A percentile compares a stretch with the other conserved stretches of the same genome.
Conservation (phyloP, 2,113 vertebrate genomes). For the Penelope pileata region DNA sequence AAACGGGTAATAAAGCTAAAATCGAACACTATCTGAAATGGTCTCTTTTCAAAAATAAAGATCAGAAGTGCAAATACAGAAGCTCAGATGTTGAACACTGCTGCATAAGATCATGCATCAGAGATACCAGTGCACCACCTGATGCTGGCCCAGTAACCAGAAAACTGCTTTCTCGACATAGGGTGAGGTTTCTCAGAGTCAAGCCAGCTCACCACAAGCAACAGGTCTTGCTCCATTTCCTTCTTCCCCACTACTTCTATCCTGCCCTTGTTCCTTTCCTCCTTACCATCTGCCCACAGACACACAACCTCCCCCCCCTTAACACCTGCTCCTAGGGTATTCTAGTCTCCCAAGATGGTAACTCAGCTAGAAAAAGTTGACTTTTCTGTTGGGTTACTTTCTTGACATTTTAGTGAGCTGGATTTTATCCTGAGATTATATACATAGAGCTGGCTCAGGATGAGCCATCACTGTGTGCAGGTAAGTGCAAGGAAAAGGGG, state of each 20-base stretch:
- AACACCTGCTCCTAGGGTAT: not conserved
- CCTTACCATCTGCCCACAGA: not conserved
- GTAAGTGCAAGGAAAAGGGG: not conserved
- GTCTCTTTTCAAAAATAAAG: not conserved
- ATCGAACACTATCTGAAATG: not conserved
- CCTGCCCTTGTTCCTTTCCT: not conserved
- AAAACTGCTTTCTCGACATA: not conserved
- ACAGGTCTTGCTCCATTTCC: not conserved
- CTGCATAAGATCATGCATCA: not conserved
- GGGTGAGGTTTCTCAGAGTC: not conserved
- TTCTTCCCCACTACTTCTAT: not conserved
- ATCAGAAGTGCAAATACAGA: not conserved
- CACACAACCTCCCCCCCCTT: not conserved
- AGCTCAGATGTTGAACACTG: not conserved
- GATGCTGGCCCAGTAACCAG: not conserved
- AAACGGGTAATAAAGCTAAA: not conserved
- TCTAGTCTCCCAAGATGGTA: not conserved
- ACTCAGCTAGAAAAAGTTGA: not conserved
- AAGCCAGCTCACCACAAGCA: not conserved
- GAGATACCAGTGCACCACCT: not conserved
- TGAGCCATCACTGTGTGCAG: not conserved
- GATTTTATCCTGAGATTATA: not conserved
- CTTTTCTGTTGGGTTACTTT: not conserved
- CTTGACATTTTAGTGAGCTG: not conserved
- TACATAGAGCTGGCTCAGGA: not conserved